Percentiles rank a stretch among this genome's conserved stretches.
Conservation (phyloP, 2,113 vertebrate species). For the Felis catus region DNA sequence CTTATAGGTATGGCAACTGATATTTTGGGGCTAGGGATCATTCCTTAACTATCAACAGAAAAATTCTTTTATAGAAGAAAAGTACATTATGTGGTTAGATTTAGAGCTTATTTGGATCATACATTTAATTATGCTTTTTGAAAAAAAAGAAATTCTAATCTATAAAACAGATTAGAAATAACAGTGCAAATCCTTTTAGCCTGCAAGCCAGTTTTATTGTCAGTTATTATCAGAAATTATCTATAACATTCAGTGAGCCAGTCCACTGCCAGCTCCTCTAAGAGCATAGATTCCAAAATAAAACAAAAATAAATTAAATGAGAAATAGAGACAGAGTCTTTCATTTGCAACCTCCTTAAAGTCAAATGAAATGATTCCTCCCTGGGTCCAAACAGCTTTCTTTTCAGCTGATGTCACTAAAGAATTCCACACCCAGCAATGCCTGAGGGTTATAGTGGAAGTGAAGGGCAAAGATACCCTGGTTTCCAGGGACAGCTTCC, state of each 20-base stretch:
- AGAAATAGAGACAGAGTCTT: neutral
- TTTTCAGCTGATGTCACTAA: neutral
- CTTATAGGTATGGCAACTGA: neutral
- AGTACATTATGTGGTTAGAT: neutral
- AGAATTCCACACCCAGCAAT: neutral
- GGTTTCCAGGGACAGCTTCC: neutral
- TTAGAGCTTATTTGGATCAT: constrained; percentile 38
- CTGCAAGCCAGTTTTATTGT: neutral
- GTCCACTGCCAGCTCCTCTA: neutral
- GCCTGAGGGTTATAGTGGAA: neutral
- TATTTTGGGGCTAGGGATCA: neutral
- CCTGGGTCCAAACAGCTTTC: neutral
- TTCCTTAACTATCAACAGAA: neutral
- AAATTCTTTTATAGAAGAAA: neutral
- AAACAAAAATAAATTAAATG: constrained; percentile 21
- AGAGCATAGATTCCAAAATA: neutral
- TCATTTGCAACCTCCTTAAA: neutral
- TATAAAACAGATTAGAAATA: constrained; percentile 51
- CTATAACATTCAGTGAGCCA: neutral
- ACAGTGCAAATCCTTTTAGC: neutral
- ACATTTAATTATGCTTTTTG: constrained; percentile 26
- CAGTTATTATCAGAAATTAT: constrained; percentile 33
- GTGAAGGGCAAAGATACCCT: neutral
- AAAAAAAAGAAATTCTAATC: constrained; percentile 38
- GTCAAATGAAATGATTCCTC: neutral